phyloP scores from a whole-genome alignment of 1,140 invertebrate genomes.

The Drosophila saltans region DNA sequence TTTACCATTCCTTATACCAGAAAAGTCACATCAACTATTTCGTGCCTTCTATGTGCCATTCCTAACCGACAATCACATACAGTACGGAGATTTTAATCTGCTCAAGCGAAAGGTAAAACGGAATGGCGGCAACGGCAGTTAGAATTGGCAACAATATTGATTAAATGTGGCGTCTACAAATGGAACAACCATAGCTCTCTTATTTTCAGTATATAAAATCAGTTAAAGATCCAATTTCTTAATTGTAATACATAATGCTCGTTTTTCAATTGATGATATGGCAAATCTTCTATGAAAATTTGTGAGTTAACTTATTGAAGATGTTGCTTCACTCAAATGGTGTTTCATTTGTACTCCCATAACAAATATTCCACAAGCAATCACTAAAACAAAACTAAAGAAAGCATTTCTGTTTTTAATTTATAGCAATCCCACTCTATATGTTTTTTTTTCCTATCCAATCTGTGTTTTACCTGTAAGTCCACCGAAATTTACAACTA shows the following conservation, averaged over 20 bases:
- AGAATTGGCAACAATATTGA: conserved; percentile 5
- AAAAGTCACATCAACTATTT: conserved; percentile 91
- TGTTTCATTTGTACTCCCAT: background rate
- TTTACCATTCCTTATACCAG: conserved; percentile 90
- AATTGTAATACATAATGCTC: background rate
- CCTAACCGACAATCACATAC: conserved; percentile 88
- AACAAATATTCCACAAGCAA: conserved; percentile 11
- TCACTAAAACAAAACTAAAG: conserved; percentile 1
- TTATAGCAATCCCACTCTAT: conserved; percentile 3
- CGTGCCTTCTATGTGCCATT: conserved; percentile 95
- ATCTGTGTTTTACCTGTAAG: conserved; percentile 5
- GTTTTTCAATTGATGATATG: background rate
- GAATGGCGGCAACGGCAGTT: conserved; percentile 63
- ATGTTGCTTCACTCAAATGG: background rate
- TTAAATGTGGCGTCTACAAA: background rate
- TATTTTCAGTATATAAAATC: no score
- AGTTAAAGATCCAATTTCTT: background rate
- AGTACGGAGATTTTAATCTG: conserved; percentile 92
- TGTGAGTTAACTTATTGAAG: background rate
- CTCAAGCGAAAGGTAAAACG: conserved; percentile 86
- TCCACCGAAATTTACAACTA: conserved; percentile 10
- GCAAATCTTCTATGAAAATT: conserved; percentile 10
- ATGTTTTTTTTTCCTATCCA: conserved; percentile 1
- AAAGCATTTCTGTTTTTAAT: conserved; percentile 18
- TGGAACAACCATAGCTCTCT: background rate